These are phyloP conservation scores for Morone saxatilis DNA, from an alignment of 2,113 vertebrate genomes.

Conservation along the genomic window DNA sequence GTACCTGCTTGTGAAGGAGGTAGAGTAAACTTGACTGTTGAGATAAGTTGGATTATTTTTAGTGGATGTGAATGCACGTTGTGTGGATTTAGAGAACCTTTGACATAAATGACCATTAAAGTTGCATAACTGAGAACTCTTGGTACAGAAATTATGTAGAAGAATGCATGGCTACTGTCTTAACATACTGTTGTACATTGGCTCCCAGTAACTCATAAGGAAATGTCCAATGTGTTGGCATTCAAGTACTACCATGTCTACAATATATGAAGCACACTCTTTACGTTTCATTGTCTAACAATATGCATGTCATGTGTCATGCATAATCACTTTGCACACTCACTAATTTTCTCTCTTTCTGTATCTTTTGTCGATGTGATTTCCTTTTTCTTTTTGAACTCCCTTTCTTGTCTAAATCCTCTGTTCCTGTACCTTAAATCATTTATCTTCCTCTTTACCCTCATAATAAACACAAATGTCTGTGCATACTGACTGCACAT, in stretches of 20 bases:
- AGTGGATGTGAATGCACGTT: slow-evolving; percentile 39
- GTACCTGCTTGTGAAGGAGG: slow-evolving; percentile 53
- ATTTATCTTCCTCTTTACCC: slow-evolving; percentile 9
- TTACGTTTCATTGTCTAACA: slow-evolving; percentile 38
- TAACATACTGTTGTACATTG: slow-evolving; percentile 35
- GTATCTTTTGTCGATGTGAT: slow-evolving; percentile 36
- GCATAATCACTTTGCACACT: slow-evolving; percentile 53
- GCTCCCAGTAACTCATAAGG: slow-evolving; percentile 21
- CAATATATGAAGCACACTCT: slow-evolving; percentile 24
- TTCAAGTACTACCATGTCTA: slow-evolving; percentile 16
- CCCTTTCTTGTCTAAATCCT: slow-evolving; percentile 15
- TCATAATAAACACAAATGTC: slow-evolving; percentile 25
- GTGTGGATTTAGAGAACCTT: slow-evolving; percentile 46
- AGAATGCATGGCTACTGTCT: slow-evolving; percentile 48
- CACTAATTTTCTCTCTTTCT: slow-evolving; percentile 56
- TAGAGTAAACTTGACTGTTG: slow-evolving; percentile 33
- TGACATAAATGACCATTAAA: slow-evolving; percentile 16
- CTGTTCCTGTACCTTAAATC: slow-evolving; percentile 7
- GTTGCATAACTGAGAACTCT: slow-evolving; percentile 5
- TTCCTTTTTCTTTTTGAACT: slow-evolving; percentile 19
- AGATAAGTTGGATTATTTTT: slow-evolving; percentile 33
- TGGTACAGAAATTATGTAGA: slow-evolving; percentile 26
- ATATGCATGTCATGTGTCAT: slow-evolving; percentile 65
- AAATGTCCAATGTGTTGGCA: not conserved
- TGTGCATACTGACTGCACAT: slow-evolving; percentile 11